Evolutionary conservation across 2,888 invertebrate genomes (phyloP), one percentile per base, ranked within the genome.

Genomic region (Esperia sulphurella): DNA sequence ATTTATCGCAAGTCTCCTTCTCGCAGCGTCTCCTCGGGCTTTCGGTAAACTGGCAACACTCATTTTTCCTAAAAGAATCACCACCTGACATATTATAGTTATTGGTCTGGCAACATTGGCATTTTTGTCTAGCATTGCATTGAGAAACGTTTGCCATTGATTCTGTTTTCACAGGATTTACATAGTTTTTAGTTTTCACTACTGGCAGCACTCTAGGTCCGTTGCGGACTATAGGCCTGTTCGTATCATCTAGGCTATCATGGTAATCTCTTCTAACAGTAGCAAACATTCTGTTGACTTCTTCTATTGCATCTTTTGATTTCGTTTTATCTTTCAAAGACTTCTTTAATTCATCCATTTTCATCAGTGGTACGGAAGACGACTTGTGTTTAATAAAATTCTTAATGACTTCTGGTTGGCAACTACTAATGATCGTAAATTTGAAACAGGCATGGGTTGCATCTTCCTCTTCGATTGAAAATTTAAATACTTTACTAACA

Each of bases 231-330:
- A 71, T 14, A 0, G 87, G 86, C 30, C 84, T 74, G n/a, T 87
- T 87, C 0, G 52, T 40, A 37, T 64, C 57, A 33, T 74, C 73
- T 0, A 51, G 13, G 8, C 38, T 49, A 14, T 65, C 56, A 0
- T 41, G 30, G 5, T 48, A 6, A 1, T 55, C 58, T n/a, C 59
- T 53, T 43, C 58, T 78, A 0, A 87, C 79, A 5, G 70, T 84
- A 0, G 86, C 87, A 58, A 86, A 88, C 78, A 87, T 80, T 65
- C 87, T 73, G 14, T 87, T 84, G 0, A 86, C 84, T 66, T 88
- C 87, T 54, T 85, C 80, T 1, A 85, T 75, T 0, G 81, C 69
- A 38, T 87, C 83, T 74, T 81, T 86, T 0, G 83, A 77, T 59
- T 66, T 78, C 0, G 65, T 65, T 50, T 79, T 83, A 10, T 75